Percentiles rank a stretch among this genome's conserved stretches.
Conservation (phyloP, 2,888 invertebrate species). For the Mallateleia sp. region DNA sequence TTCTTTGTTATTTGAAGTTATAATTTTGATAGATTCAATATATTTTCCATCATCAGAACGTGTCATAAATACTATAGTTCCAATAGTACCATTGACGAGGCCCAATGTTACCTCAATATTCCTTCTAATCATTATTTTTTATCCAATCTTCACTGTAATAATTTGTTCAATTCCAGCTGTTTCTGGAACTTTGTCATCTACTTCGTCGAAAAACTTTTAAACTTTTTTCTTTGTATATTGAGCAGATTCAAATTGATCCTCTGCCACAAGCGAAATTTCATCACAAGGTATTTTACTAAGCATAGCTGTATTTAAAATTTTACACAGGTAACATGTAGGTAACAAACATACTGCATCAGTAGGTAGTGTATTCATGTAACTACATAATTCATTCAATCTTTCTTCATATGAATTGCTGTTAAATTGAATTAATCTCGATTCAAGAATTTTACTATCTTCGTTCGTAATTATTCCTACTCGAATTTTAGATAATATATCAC, state of each 20-base stretch:
- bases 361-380: slow-evolving; percentile 6
- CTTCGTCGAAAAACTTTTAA: background rate
- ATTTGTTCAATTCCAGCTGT: slow-evolving; percentile 36
- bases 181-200: slow-evolving; percentile 13
- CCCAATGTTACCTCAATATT: slow-evolving; percentile 31
- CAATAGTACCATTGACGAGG: slow-evolving; percentile 31
- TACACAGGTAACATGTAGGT: slow-evolving; percentile 14
- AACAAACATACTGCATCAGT: slow-evolving; percentile 23
- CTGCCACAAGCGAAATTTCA: slow-evolving; percentile 33
- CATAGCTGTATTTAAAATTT: slow-evolving; percentile 29
- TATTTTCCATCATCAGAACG: slow-evolving; percentile 13
- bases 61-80: slow-evolving; percentile 7
- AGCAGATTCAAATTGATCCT: slow-evolving; percentile 18
- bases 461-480: slow-evolving; percentile 46
- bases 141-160: slow-evolving; percentile 23
- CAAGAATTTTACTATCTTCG: slow-evolving; percentile 39
- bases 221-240: slow-evolving; percentile 2
- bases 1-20: slow-evolving; percentile 5
- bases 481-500: slow-evolving; percentile 78
- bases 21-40: slow-evolving; percentile 19
- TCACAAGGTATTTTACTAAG: background rate
- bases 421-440: slow-evolving; percentile 34
- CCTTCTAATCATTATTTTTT: slow-evolving; percentile 25
- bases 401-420: background rate
- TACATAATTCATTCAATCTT: slow-evolving; percentile 5